phyloP scores from a whole-genome alignment of 2,888 invertebrate species.

The Dolomedes plantarius region DNA sequence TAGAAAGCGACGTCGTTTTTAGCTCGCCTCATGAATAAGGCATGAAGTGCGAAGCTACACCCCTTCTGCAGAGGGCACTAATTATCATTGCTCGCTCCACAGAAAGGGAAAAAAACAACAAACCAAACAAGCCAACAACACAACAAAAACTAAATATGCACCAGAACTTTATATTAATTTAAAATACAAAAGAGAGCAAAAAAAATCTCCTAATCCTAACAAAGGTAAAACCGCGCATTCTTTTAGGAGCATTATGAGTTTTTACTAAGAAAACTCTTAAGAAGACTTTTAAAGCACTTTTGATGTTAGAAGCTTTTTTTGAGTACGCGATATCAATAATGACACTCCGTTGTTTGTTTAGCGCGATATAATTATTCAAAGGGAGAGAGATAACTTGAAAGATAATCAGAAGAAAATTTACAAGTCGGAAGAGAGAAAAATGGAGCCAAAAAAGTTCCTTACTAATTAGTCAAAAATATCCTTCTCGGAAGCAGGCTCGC shows the following conservation, averaged over 20 bases:
- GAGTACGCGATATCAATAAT: conserved; percentile 65
- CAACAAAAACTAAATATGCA: conserved; percentile 70
- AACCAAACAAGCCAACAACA: conserved; percentile 68
- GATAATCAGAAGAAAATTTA: conserved; percentile 71
- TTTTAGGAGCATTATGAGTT: conserved; percentile 54
- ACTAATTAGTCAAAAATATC: conserved; percentile 63
- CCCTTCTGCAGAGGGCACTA: conserved; percentile 57
- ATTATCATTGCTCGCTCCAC: conserved; percentile 62
- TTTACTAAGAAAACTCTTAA: conserved; percentile 59
- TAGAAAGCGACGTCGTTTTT: conserved; percentile 62
- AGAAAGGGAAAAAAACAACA: conserved; percentile 28
- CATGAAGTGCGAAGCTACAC: conserved; percentile 64
- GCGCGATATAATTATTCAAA: conserved; percentile 69
- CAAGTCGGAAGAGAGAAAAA: conserved; percentile 40
- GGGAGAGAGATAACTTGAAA: conserved; percentile 66
- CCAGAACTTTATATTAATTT: conserved; percentile 71
- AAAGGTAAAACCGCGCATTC: conserved; percentile 70
- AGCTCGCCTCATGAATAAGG: conserved; percentile 62
- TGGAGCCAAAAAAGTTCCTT: conserved; percentile 25
- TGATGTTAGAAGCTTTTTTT: conserved; percentile 54
- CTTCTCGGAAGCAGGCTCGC: conserved; percentile 35
- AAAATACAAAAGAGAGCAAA: conserved; percentile 68
- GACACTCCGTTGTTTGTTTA: conserved; percentile 66
- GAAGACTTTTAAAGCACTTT: conserved; percentile 70
- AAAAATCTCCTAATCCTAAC: conserved; percentile 61